Base-by-base conservation (phyloP, 2,797 vertebrate genomes). In the Lemur catta region DNA sequence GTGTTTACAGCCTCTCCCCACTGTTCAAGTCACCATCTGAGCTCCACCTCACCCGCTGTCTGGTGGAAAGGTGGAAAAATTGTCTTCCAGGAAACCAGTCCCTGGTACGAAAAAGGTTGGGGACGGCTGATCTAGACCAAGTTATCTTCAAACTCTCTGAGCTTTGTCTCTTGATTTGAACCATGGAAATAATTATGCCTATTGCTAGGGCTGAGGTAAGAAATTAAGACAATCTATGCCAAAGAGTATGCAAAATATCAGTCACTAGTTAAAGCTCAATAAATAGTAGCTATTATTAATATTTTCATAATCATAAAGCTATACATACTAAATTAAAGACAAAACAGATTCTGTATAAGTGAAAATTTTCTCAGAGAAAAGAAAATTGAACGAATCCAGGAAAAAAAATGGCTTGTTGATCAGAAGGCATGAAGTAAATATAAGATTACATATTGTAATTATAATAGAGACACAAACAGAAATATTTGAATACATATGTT, bases 401-500 rank as follows among this genome's bases (percentile, higher is more conserved):
- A 15, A 79, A 55, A 55, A 55, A 90, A 89, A 75, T 20, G 14
- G 4, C 30, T 87, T 84, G 4, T 72, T 92, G 75, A 59, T 76
- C 80, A 4, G 33, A 90, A 93, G 69, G n/a, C 11, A 96, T 20
- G 76, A 92, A 92, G 50, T 52, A 85, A 91, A 75, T 74, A 67
- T 75, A 92, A 87, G 41, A 85, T 84, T 82, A 52, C 15, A 57
- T 50, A 69, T 18, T 93, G 20, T 79, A 96, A 94, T 76, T 69
- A 4, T 89, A 84, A 96, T 9, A 84, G n/a, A 48, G 33, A 78
- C 26, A 93, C 52, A 88, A 88, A 78, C n/a, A 88, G 88, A 96
- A 91, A 89, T 91, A 89, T 93, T 91, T 85, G 22, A 96, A 89
- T 85, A 48, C 12, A 65, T 80, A 67, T 9, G n/a, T 78, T 52